phyloP scores from a whole-genome alignment of 2,797 vertebrate genomes.

The Polyboroides typus region DNA sequence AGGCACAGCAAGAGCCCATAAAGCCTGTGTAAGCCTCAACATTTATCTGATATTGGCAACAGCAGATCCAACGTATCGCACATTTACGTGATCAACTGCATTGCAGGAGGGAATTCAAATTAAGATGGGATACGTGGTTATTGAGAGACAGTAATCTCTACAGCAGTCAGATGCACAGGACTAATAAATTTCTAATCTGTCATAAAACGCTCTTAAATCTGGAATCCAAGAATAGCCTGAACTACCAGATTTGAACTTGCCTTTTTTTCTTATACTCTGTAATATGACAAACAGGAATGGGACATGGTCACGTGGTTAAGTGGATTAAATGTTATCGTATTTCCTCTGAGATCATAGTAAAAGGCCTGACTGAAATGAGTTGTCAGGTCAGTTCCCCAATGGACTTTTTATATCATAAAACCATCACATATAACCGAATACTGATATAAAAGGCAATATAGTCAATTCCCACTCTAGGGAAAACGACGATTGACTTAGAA shows the following conservation, averaged over 20 bases:
- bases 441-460: slow-evolving; percentile 14
- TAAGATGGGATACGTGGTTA: slow-evolving; percentile 12
- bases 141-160: slow-evolving; percentile 25
- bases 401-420: slow-evolving; percentile 18
- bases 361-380: slow-evolving; percentile 7
- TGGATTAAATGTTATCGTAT: slow-evolving; percentile 13
- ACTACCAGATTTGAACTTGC: not conserved
- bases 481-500: slow-evolving; percentile 19
- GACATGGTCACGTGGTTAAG: not conserved
- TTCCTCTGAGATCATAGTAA: not conserved
- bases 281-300: not conserved
- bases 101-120: not conserved
- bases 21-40: not conserved
- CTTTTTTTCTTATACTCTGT: not conserved
- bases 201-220: slow-evolving; percentile 3
- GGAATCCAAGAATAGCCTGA: not conserved
- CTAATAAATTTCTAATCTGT: slow-evolving; percentile 43
- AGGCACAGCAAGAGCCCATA: not conserved
- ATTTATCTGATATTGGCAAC: slow-evolving; percentile 31
- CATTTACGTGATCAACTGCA: slow-evolving; percentile 10
- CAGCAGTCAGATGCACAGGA: not conserved
- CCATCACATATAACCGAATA: slow-evolving; percentile 21
- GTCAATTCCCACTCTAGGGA: not conserved
- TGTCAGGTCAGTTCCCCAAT: not conserved
- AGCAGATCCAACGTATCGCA: not conserved